Conservation (phyloP, 2,888 invertebrate genomes). For the Bombylius major region DNA sequence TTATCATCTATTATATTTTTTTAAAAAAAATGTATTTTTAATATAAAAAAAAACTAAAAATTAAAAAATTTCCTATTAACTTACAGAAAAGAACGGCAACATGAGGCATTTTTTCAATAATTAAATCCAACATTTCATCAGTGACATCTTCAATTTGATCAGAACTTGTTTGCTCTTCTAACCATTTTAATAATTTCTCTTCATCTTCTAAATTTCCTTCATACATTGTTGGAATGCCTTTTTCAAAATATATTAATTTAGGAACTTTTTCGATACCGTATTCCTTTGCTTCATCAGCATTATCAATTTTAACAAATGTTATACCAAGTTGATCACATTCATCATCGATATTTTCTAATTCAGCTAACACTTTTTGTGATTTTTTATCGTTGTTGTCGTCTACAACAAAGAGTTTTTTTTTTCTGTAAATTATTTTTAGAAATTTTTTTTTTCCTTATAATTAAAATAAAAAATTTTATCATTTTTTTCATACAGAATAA, state of each 20-base stretch:
- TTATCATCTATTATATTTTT: conserved; percentile 59
- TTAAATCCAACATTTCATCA: conserved; percentile 84
- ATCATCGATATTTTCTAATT: conserved; percentile 87
- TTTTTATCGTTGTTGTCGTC: conserved; percentile 83
- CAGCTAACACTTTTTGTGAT: conserved; percentile 71
- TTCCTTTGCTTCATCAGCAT: conserved; percentile 77
- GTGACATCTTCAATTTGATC: conserved; percentile 92
- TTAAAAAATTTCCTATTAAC: conserved; percentile 23
- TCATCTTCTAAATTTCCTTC: conserved; percentile 81
- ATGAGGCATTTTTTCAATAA: conserved; percentile 75
- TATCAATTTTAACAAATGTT: conserved; percentile 85
- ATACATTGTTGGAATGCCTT: conserved; percentile 60
- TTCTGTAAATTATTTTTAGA: background rate
- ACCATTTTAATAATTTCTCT: conserved; percentile 76
- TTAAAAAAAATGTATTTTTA: conserved; percentile 12
- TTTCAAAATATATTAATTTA: conserved; percentile 69
- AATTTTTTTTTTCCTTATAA: background rate
- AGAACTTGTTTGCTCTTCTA: conserved; percentile 68
- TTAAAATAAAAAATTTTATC: background rate
- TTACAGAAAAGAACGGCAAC: conserved; percentile 88
- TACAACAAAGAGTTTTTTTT: conserved; percentile 25
- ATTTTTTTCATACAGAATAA: conserved; percentile 59
- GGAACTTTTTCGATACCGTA: conserved; percentile 85
- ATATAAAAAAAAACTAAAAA: conserved; percentile 1
- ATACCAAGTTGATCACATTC: conserved; percentile 81